A percentile compares a stretch with the other conserved stretches of the same genome.
Evolutionary conservation across 2,797 vertebrate species (phyloP).

Genomic region (Pseudochromis fuscus): DNA sequence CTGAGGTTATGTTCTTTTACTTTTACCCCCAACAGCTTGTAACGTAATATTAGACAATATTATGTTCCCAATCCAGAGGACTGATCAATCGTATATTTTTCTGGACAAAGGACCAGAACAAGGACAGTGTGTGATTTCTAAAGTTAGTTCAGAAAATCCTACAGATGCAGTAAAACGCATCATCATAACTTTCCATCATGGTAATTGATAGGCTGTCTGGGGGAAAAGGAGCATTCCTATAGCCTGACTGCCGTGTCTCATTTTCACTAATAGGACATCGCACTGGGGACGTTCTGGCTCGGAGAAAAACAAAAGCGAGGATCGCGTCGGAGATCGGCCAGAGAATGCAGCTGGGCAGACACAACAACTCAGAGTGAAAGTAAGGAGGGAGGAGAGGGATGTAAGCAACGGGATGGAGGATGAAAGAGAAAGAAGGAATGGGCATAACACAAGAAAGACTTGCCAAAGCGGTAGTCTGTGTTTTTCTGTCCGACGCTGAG

Average conservation of each 20-base stretch:
- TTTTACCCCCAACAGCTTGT: slow-evolving; percentile 1
- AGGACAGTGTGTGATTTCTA: slow-evolving; percentile 59
- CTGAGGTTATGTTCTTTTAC: neutral
- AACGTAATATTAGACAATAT: neutral
- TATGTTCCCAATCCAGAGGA: slow-evolving; percentile 25
- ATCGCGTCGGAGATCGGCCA: slow-evolving; percentile 23
- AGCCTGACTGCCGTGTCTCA: slow-evolving; percentile 72
- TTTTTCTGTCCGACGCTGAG: slow-evolving; percentile 64
- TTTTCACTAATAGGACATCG: slow-evolving; percentile 69
- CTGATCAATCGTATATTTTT: slow-evolving; percentile 26
- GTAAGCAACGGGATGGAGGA: too few relatives aligned
- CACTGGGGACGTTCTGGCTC: slow-evolving; percentile 37
- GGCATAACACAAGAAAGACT: slow-evolving; percentile 29
- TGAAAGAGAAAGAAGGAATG: slow-evolving; percentile 1
- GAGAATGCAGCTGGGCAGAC: slow-evolving; percentile 53
- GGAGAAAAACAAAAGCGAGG: slow-evolving; percentile 31
- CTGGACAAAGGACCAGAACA: slow-evolving; percentile 34
- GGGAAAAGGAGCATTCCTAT: slow-evolving; percentile 68
- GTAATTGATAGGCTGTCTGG: slow-evolving; percentile 76
- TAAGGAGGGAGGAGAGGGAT: too few relatives aligned
- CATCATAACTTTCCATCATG: slow-evolving; percentile 71
- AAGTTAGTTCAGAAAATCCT: slow-evolving; percentile 53
- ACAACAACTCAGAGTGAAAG: slow-evolving; percentile 59
- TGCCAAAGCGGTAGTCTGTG: slow-evolving; percentile 63
- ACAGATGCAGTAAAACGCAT: slow-evolving; percentile 64